Percentiles rank a stretch among this genome's conserved stretches.
Evolutionary conservation across 2,888 invertebrate genomes (phyloP).

Genomic region (Agrochola macilenta): DNA sequence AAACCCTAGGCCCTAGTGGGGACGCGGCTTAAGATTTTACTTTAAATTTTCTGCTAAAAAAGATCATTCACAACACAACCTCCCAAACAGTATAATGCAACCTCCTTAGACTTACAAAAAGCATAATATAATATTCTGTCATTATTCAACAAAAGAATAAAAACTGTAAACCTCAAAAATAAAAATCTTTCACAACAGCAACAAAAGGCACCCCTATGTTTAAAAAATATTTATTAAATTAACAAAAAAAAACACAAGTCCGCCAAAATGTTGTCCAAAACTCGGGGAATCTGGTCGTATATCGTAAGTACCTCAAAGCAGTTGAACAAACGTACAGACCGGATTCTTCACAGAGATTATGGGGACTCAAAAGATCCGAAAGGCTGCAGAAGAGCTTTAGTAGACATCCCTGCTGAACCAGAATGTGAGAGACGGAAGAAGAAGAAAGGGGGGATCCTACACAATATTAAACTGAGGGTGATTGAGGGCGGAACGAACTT

Average conservation of each 20-base stretch:
- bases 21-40: no score
- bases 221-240: slow-evolving; percentile 58
- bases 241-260: slow-evolving; percentile 55
- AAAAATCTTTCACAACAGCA: slow-evolving; percentile 70
- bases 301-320: slow-evolving; percentile 58
- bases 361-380: slow-evolving; percentile 68
- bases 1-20: no score
- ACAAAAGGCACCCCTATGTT: slow-evolving; percentile 65
- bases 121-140: not conserved
- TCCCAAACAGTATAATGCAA: not conserved
- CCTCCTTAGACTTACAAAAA: slow-evolving; percentile 21
- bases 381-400: slow-evolving; percentile 79
- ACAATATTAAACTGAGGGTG: slow-evolving; percentile 82
- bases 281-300: slow-evolving; percentile 69
- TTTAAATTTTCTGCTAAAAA: not conserved
- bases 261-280: slow-evolving; percentile 64
- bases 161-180: slow-evolving; percentile 54
- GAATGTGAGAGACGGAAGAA: slow-evolving; percentile 74
- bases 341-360: slow-evolving; percentile 68
- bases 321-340: slow-evolving; percentile 51
- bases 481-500: slow-evolving; percentile 87
- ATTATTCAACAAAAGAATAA: slow-evolving; percentile 47
- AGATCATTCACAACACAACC: not conserved
- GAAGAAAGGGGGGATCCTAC: slow-evolving; percentile 82
- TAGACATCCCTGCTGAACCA: slow-evolving; percentile 76